phyloP scores from a whole-genome alignment of 2,113 vertebrate genomes.

The Chaetodon auriga region DNA sequence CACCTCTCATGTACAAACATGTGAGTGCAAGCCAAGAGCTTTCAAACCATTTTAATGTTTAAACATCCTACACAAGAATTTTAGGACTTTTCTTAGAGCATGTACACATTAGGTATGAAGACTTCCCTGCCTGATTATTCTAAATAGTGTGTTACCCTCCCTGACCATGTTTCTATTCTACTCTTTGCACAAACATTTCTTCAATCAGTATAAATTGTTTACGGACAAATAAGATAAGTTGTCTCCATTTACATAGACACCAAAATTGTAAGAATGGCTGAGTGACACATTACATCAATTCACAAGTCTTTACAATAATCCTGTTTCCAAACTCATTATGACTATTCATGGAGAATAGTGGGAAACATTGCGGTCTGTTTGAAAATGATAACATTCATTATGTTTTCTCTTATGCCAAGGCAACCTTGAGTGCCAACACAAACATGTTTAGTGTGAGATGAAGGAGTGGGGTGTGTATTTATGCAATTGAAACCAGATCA shows the following conservation, averaged over 20 bases:
- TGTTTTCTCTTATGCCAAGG: not conserved
- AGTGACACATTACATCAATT: not conserved
- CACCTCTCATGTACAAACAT: not conserved
- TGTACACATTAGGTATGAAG: not conserved
- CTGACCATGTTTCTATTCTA: not conserved
- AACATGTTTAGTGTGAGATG: not conserved
- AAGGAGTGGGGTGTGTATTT: not conserved
- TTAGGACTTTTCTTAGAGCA: not conserved
- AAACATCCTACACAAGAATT: not conserved
- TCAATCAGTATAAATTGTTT: not conserved
- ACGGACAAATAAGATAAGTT: not conserved
- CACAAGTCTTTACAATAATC: not conserved
- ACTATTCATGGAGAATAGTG: not conserved
- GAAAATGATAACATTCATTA: not conserved
- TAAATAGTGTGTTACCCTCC: not conserved
- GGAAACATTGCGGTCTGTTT: not conserved
- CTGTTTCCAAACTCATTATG: not conserved
- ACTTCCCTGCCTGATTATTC: not conserved
- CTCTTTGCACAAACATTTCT: not conserved
- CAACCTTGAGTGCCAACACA: not conserved
- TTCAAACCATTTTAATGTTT: conserved; percentile 28
- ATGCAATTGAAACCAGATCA: too few relatives aligned
- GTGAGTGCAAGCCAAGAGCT: not conserved
- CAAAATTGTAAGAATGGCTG: not conserved
- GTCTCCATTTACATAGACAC: not conserved